Evolutionary conservation across 2,797 vertebrate genomes (phyloP).

Genomic region (Carcharodon carcharias): DNA sequence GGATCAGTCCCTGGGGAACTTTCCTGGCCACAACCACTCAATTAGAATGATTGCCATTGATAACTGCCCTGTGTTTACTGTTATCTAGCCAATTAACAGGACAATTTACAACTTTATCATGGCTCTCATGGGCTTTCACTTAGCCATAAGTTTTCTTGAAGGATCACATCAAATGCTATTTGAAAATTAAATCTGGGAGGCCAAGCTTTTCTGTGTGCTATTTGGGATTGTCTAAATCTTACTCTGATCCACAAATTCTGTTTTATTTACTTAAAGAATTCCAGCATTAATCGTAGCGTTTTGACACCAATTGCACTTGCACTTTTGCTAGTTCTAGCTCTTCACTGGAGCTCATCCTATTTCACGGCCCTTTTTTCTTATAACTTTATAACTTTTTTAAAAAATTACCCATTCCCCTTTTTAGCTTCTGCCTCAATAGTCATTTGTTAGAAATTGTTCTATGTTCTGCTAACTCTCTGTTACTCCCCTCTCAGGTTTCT

Average conservation of each 20-base stretch:
- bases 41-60: slow-evolving; percentile 33
- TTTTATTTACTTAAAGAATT: neutral
- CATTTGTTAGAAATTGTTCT: neutral
- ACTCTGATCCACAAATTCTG: neutral
- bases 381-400: neutral
- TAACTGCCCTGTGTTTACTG: slow-evolving; percentile 21
- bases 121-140: neutral
- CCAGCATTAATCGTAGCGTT: neutral
- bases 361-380: neutral
- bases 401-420: neutral
- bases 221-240: neutral
- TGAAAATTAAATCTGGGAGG: slow-evolving; percentile 22
- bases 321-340: neutral
- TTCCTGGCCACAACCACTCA: neutral
- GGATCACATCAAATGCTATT: neutral
- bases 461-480: neutral
- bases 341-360: neutral
- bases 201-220: neutral
- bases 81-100: slow-evolving; percentile 18
- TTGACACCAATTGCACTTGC: neutral
- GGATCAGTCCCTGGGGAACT: neutral
- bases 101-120: slow-evolving; percentile 5
- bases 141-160: neutral
- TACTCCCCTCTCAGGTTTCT: neutral
- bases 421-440: neutral